Base-by-base conservation (phyloP, 2,888 invertebrate species). In the Ferdinandea cuprea region DNA sequence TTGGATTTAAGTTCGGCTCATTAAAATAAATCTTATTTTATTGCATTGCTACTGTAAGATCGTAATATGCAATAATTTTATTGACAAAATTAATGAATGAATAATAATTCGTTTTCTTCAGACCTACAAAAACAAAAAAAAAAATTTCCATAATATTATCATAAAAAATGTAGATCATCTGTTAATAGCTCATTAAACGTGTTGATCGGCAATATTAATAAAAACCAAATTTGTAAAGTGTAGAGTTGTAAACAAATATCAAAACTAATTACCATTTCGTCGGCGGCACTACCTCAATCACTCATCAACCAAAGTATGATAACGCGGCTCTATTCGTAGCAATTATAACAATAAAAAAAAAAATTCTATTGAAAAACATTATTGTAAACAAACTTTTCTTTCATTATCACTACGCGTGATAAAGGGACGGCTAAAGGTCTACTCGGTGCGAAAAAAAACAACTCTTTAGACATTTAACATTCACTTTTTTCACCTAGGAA, bases 271-370 rank as follows among this genome's bases (percentile, higher is more conserved):
- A 74, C 65, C 74, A 74, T 74, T 74, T 74, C 40, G 56, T 48
- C 56, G 58, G 50, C 48, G 74, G 56, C 73, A 48, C 52, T 48
- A 50, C 58, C 74, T 44, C 58, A 74, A 66, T 74, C 66, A 66
- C 44, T 76, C 74, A 68, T 68, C 74, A 32, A 58, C 50, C 66
- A 58, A 58, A 66, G 44, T 15, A 52, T 54, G 59, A 76, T 76
- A 54, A 76, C 59, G 59, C 58, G 74, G 35, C 74, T 59, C 66
- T 68, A 59, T 66, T 52, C 48, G 50, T 50, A 54, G 59, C 58
- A 66, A 76, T 76, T 58, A 59, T 58, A 76, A 66, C 66, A 74
- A 68, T 73, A 76, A 66, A 65, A 68, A 54, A 73, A 66, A 66
- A 66, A 32, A 25, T 28, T 52, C 52, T 48, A 76, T 68, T 54